These are phyloP conservation scores for Sitophilus oryzae DNA, from an alignment of 1,140 invertebrate genomes.

Conservation along the genomic window DNA sequence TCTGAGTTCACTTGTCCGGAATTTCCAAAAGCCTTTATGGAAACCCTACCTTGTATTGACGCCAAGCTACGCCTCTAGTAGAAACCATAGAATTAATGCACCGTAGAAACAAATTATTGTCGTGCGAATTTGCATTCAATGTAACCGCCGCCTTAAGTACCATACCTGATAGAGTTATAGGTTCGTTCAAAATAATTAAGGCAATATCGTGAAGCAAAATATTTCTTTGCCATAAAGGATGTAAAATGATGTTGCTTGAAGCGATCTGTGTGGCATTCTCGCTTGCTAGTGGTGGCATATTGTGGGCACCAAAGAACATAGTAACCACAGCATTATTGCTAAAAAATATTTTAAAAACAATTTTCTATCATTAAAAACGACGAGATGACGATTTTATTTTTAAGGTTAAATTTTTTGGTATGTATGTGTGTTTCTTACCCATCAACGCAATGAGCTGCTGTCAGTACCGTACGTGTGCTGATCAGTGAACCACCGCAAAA, in stretches of 20 bases:
- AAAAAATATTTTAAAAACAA: background rate
- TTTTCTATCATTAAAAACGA: background rate
- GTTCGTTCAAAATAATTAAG: constrained; percentile 1
- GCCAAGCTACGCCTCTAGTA: too few relatives aligned
- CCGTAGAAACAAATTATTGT: too few relatives aligned
- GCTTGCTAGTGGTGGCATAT: background rate
- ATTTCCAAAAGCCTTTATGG: too few relatives aligned
- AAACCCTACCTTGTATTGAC: too few relatives aligned
- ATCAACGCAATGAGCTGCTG: constrained; percentile 52
- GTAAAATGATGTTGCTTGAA: constrained; percentile 4
- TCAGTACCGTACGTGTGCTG: constrained; percentile 45
- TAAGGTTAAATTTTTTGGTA: background rate
- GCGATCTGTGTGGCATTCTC: background rate
- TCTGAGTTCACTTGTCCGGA: too few relatives aligned
- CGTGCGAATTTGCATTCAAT: too few relatives aligned
- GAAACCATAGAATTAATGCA: too few relatives aligned
- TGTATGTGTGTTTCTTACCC: constrained; percentile 1
- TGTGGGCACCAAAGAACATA: constrained; percentile 11
- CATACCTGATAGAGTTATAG: too few relatives aligned
- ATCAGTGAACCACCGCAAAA: constrained; percentile 54
- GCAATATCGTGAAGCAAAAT: constrained; percentile 15
- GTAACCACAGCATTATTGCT: background rate
- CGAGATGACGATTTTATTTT: background rate
- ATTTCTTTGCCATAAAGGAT: constrained; percentile 14
- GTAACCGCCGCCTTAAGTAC: too few relatives aligned